phyloP scores from a whole-genome alignment of 2,797 vertebrate genomes.

The Silurus aristotelis region DNA sequence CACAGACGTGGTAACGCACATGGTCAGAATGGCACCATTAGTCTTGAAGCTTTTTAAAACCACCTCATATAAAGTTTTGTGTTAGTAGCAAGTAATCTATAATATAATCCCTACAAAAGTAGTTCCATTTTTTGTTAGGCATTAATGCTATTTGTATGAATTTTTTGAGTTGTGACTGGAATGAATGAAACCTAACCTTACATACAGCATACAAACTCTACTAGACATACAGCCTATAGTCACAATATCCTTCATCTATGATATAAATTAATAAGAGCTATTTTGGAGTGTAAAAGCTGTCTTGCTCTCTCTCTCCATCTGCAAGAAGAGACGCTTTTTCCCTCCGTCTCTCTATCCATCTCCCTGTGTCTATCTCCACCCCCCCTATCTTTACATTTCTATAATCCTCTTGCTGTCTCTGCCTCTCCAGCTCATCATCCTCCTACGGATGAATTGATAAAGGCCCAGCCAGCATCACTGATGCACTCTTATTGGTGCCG shows the following conservation, averaged over 20 bases:
- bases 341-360: neutral
- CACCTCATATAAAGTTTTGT: no score
- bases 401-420: slow-evolving; percentile 8
- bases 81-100: no score
- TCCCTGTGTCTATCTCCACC: neutral
- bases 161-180: neutral
- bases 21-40: no score
- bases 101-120: no score
- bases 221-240: neutral
- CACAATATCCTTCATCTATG: neutral
- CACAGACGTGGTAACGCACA: no score
- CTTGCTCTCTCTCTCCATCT: neutral
- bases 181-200: neutral
- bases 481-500: slow-evolving; percentile 40
- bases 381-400: slow-evolving; percentile 8
- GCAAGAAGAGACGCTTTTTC: neutral
- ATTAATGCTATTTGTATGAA: no score
- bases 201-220: neutral
- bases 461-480: slow-evolving; percentile 24
- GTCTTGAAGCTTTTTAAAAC: no score
- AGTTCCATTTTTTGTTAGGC: no score
- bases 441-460: slow-evolving; percentile 19
- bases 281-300: slow-evolving; percentile 1
- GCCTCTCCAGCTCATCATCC: slow-evolving; percentile 17
- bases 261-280: slow-evolving; percentile 28